Evolutionary conservation across 2,113 vertebrate species (phyloP), one percentile per base, ranked within the genome.

Genomic region (Micronycteris hirsuta): DNA sequence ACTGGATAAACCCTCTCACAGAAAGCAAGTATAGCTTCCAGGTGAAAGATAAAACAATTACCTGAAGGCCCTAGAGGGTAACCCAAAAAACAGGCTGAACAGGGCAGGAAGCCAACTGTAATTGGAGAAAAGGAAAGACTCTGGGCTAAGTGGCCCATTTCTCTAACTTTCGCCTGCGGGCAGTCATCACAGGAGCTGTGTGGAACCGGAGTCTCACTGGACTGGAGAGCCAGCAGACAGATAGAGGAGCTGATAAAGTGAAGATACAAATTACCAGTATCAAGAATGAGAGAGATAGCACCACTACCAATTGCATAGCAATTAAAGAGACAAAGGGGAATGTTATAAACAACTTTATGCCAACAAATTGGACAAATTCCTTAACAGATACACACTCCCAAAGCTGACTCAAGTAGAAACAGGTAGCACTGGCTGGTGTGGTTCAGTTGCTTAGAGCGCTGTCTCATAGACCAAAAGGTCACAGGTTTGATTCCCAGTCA

Each of bases 321-420:
- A 63, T 20, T 41, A 86, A 96, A 88, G 67, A 31, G 54, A 38
- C 22, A 73, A 89, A 81, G 58, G 38, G 9, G 38, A 89, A 20
- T 68, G 81, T 74, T 90, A 77, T 41, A 52, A 96, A 90, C 19
- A 97, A 81, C 28, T 43, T 49, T 20, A 87, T 41, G 6, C 56
- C 74, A 70, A 86, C 43, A 88, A 90, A 82, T 5, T 49, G 67
- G 65, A 74, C 33, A 95, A 63, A 96, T 67, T 95, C 65, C 36
- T 80, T 92, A 19, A 93, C 95, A 94, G 68, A 89, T 36, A 91
- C 19, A 65, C 86, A 71, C 52, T 84, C 87, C 17, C 45, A 81
- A 93, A 91, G 71, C 14, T 96, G 28, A 92, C 26, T 71, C 47
- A 93, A 88, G 28, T 73, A 89, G 86, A 92, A 93, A 85, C 3